phyloP scores from a whole-genome alignment of 2,113 vertebrate genomes.

The Gambusia holbrooki region DNA sequence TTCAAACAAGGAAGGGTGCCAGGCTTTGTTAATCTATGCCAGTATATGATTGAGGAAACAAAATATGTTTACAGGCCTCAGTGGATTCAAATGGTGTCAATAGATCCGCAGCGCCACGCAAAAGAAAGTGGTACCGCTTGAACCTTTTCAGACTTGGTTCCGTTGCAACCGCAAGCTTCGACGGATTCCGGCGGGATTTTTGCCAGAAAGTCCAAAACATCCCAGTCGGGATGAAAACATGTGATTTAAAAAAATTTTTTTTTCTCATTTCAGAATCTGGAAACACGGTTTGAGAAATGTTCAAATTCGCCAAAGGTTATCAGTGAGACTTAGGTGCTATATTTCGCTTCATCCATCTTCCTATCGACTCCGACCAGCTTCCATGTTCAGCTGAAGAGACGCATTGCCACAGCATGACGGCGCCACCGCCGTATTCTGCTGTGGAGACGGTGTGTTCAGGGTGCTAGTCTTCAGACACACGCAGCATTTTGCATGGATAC shows the following conservation, averaged over 20 bases:
- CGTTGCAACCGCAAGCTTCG: neutral
- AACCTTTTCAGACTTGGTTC: neutral
- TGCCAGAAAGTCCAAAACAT: neutral
- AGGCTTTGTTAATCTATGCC: conserved; percentile 27
- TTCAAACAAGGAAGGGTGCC: conserved; percentile 29
- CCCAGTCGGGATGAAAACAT: neutral
- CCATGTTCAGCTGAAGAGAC: too few relatives aligned
- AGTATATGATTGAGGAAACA: conserved; percentile 17
- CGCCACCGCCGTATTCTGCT: too few relatives aligned
- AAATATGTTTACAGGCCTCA: conserved; percentile 37
- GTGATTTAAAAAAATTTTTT: neutral
- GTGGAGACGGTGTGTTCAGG: too few relatives aligned
- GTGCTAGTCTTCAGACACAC: too few relatives aligned
- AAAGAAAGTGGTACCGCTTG: neutral
- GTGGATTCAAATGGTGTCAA: conserved; percentile 22
- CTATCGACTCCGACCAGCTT: too few relatives aligned
- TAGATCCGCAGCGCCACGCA: neutral
- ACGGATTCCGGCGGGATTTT: neutral
- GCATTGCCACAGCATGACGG: too few relatives aligned
- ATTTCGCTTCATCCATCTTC: too few relatives aligned
- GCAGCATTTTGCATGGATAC: too few relatives aligned
- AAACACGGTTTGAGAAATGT: too few relatives aligned
- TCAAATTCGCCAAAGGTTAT: too few relatives aligned
- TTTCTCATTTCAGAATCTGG: too few relatives aligned
- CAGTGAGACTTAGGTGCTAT: too few relatives aligned